Evolutionary conservation across 2,113 vertebrate species (phyloP).

Genomic region (Pachyramphus minor): DNA sequence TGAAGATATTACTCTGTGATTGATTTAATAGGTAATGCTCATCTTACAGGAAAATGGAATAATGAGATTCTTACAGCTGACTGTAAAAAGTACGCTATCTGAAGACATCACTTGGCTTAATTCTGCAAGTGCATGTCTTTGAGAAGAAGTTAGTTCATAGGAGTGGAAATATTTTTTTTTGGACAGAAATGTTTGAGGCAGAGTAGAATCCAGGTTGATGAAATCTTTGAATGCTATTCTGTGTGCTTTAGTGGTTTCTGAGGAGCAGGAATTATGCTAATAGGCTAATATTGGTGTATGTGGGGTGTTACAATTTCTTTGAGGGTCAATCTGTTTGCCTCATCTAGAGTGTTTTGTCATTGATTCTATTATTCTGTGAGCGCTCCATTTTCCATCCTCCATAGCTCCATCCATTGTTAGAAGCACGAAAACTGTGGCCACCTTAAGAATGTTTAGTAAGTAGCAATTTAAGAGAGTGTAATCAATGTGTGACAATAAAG

Average conservation of each 20-base stretch:
- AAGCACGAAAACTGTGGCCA: not conserved
- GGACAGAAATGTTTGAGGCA: fast-evolving
- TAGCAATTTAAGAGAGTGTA: not conserved
- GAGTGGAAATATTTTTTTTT: not conserved
- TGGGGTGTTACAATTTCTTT: not conserved
- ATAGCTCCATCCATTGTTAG: not conserved
- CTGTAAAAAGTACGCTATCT: not conserved
- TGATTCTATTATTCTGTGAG: not conserved
- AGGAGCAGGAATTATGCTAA: not conserved
- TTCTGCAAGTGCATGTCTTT: not conserved
- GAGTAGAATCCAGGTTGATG: not conserved
- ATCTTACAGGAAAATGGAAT: not conserved
- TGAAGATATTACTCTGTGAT: not conserved
- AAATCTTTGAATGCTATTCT: not conserved
- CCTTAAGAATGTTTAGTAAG: not conserved
- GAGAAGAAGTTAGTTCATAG: not conserved
- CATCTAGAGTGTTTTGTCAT: not conserved
- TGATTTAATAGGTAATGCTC: not conserved
- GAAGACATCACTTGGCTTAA: not conserved
- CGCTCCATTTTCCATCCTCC: not conserved
- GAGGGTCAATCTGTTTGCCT: not conserved
- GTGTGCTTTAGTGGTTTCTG: not conserved
- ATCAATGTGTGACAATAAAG: not conserved
- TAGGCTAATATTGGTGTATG: not conserved
- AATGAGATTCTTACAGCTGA: not conserved